phyloP scores from a whole-genome alignment of 2,888 invertebrate species.

The Selenia dentaria region DNA sequence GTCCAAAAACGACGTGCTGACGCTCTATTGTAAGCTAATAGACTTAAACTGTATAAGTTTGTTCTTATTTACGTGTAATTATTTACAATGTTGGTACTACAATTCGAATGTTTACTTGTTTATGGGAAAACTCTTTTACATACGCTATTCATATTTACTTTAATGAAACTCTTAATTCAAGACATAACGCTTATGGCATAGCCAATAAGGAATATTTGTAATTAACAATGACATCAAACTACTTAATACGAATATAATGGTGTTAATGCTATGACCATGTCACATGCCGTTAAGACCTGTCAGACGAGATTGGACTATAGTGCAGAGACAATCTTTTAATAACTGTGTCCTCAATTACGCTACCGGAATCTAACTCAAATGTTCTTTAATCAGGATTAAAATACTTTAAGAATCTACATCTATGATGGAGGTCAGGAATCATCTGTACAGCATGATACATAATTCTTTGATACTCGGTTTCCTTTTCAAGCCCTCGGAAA shows the following conservation, averaged over 20 bases:
- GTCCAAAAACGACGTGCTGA: slow-evolving; percentile 71
- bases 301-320: slow-evolving; percentile 10
- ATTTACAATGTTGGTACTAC: slow-evolving; percentile 65
- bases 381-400: slow-evolving; percentile 3
- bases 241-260: not conserved
- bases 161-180: too few species aligned
- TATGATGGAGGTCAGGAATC: slow-evolving; percentile 13
- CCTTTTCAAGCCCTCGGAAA: slow-evolving; percentile 60
- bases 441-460: slow-evolving; percentile 15
- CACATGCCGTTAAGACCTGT: slow-evolving; percentile 16
- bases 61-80: slow-evolving; percentile 57
- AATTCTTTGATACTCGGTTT: slow-evolving; percentile 46
- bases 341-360: slow-evolving; percentile 12
- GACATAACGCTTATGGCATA: too few species aligned
- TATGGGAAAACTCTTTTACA: slow-evolving; percentile 72
- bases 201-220: not conserved
- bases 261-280: slow-evolving; percentile 13
- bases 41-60: slow-evolving; percentile 70
- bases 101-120: slow-evolving; percentile 40
- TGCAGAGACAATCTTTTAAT: slow-evolving; percentile 6
- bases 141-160: too few species aligned
- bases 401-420: not conserved
- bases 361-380: slow-evolving; percentile 8
- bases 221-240: not conserved
- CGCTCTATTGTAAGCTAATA: slow-evolving; percentile 77